Evolutionary conservation across 1,140 invertebrate genomes (phyloP), one percentile per base, ranked within the genome.

Genomic region (Thrips palmi): DNA sequence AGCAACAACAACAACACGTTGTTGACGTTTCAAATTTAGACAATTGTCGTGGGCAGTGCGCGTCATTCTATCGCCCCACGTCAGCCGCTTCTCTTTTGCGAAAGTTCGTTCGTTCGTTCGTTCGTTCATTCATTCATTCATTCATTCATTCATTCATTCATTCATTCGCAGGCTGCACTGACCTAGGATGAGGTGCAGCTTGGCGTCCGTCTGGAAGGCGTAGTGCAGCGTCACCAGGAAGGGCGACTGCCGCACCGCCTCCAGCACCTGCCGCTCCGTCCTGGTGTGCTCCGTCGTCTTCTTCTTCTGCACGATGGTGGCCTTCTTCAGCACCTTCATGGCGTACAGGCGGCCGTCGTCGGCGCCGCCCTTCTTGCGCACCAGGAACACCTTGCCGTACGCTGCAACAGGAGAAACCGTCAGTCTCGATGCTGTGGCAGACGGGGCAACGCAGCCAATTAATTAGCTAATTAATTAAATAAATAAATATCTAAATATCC

Each of bases 231-330:
- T 87, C 43, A 92, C 85, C 36, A 93, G 68, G 57, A 93, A 93
- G 4, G 85, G 88, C 56, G 80, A 79, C 46, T 82, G 75, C 39
- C 84, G 64, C 14, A 93, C 80, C 27, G 83, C 78, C 58, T 91
- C 86, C 37, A 93, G 58, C 18, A 92, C 85, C 63, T 80, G 60
- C 58, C 87, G 62, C 56, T 93, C 87, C 1, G 85, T 89, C 62
- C 81, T 76, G 6, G 86, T 91, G 58, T 93, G 88, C 53, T 93
- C 88, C 1, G 87, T 80, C 18, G 85, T 92, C 59, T 93, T 92
- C 49, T 84, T 77, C 60, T 89, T 92, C 52, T 83, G 78, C 1
- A 88, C 77, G 41, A 92, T 86, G 1, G 79, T 77, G 2, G 81
- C 79, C 55, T 89, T 89, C 52, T 85, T 86, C 44, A 93, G 60